Conservation (phyloP, 2,113 vertebrate genomes). For the Tachysurus fulvidraco region DNA sequence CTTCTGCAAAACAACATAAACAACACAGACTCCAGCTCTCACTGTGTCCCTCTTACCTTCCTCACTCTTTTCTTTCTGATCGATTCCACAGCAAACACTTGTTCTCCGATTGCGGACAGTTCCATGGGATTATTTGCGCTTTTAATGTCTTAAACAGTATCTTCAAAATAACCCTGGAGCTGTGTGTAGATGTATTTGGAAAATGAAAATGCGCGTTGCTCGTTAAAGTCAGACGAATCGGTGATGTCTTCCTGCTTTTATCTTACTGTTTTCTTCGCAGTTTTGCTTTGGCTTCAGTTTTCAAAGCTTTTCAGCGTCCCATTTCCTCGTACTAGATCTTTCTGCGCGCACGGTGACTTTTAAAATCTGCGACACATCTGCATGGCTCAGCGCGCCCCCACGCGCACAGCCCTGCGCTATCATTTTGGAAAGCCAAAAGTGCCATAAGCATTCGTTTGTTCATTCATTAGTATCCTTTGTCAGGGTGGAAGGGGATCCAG, state of each 20-base stretch:
- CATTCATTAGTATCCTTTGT: not conserved
- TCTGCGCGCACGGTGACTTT: slow-evolving; percentile 69
- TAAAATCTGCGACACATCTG: slow-evolving; percentile 83
- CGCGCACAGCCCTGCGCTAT: slow-evolving; percentile 19
- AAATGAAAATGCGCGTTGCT: slow-evolving; percentile 8
- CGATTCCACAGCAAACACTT: slow-evolving; percentile 96
- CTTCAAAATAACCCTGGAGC: slow-evolving; percentile 48
- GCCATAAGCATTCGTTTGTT: not conserved
- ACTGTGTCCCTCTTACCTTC: slow-evolving; percentile 77
- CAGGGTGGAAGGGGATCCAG: not conserved
- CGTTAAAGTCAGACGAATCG: slow-evolving; percentile 45
- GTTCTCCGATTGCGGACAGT: slow-evolving; percentile 96
- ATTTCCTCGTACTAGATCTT: slow-evolving; percentile 57
- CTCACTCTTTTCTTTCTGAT: slow-evolving; percentile 91
- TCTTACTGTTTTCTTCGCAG: slow-evolving; percentile 16
- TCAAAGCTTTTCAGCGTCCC: slow-evolving; percentile 37
- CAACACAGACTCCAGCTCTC: not conserved
- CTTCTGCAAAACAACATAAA: slow-evolving; percentile 15
- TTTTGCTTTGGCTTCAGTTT: slow-evolving; percentile 51
- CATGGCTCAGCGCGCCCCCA: slow-evolving; percentile 66
- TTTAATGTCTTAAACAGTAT: not conserved
- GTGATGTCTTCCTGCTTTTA: not conserved
- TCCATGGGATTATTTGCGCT: slow-evolving; percentile 78
- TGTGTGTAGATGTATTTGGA: not conserved
- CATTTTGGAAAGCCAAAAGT: slow-evolving; percentile 7